phyloP scores from a whole-genome alignment of 2,888 invertebrate species.

The Chrysotoxum bicinctum region DNA sequence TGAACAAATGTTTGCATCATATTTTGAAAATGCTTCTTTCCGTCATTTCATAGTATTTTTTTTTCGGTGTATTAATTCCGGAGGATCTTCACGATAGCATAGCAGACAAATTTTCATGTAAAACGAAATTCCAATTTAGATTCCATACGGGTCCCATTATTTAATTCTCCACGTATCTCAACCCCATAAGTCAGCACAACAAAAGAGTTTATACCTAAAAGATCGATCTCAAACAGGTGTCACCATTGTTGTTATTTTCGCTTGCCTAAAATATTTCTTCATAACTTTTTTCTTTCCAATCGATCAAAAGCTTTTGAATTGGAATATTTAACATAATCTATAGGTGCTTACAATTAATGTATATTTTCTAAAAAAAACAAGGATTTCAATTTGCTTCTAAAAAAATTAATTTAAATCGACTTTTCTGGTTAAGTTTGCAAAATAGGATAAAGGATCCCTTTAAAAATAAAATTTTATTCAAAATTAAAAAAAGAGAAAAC shows the following conservation, averaged over 20 bases:
- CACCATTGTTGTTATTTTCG: constrained; percentile 20
- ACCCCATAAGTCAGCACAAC: too few species aligned
- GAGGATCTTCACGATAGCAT: too few species aligned
- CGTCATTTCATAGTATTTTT: too few species aligned
- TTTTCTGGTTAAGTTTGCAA: constrained; percentile 53
- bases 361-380: constrained; percentile 51
- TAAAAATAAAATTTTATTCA: constrained; percentile 44
- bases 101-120: too few species aligned
- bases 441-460: constrained; percentile 26
- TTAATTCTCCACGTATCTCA: too few species aligned
- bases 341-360: constrained; percentile 61
- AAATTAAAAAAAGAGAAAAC: constrained; percentile 34
- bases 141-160: too few species aligned
- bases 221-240: not conserved
- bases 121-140: too few species aligned
- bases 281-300: constrained; percentile 19
- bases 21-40: too few species aligned
- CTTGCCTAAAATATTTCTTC: constrained; percentile 19
- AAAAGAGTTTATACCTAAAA: not conserved
- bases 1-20: too few species aligned
- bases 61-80: too few species aligned
- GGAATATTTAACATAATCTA: constrained; percentile 50
- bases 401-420: constrained; percentile 26
- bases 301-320: constrained; percentile 33
- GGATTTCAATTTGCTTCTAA: constrained; percentile 16